Base-by-base conservation (phyloP, 1,140 invertebrate species). In the Tetramorium alpestre region DNA sequence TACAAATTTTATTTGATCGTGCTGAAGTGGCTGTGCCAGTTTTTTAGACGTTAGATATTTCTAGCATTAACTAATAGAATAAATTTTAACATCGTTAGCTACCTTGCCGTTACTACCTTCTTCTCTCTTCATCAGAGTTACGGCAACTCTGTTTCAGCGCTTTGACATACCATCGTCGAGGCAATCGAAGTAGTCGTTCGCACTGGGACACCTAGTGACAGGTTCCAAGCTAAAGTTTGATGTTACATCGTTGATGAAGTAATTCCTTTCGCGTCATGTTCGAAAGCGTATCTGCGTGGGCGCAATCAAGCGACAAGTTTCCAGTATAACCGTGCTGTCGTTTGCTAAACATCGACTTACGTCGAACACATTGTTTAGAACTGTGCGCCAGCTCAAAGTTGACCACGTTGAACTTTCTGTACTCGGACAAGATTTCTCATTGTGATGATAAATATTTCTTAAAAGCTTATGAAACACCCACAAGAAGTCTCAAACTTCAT, bases 181-280 rank as follows among this genome's bases (percentile, higher is more conserved):
- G 80, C 69, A 84, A 84, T 84, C 80, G 72, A 75, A 75, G 67
- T 84, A 84, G 47, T 67, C 49, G 64, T 75, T 73, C 54, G 54
- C 75, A 84, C 73, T 84, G 69, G 41, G 69, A 84, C 41, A 73
- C 54, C 44, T 51, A 58, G 64, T 70, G 65, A 81, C 64, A 70
- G 78, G 49, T 81, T 51, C 38, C 65, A 25, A n/a, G 69, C 28
- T 70, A 47, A 84, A 84, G 80, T 84, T 84, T 49, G 80, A 84
- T 84, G 80, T 62, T 84, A 84, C 80, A n/a, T 75, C 80, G 69
- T 86, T 81, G 76, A 86, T 49, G 84, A 86, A 81, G 75, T 80
- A 58, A 80, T 86, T 81, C 75, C 73, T 81, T 86, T 81, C 75
- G 51, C 41, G 62, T 69, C 75, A 86, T 80, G 47, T 86, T 77